phyloP scores from a whole-genome alignment of 2,888 invertebrate species.

The Isotomurus palustris region DNA sequence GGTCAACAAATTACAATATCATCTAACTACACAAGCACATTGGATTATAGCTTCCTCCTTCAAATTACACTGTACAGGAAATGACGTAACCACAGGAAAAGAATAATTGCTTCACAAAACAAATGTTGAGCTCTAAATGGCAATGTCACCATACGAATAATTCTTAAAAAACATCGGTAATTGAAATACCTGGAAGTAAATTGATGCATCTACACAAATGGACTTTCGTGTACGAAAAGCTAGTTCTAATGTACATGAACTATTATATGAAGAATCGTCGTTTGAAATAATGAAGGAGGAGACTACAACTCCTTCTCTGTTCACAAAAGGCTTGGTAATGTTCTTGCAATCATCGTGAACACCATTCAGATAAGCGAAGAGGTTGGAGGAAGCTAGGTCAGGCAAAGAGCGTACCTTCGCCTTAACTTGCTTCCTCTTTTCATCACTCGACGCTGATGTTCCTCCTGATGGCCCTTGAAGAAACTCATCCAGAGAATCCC shows the following conservation, averaged over 20 bases:
- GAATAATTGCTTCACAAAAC: no score
- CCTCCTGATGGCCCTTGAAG: conserved; percentile 26
- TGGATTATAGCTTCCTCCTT: no score
- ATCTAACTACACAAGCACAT: no score
- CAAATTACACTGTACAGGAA: no score
- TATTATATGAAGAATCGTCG: conserved; percentile 36
- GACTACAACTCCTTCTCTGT: conserved; percentile 29
- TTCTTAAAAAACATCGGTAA: no score
- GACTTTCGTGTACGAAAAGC: conserved; percentile 46
- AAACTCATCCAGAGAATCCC: conserved; percentile 33
- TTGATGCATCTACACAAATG: conserved; percentile 45
- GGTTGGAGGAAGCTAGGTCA: conserved; percentile 43
- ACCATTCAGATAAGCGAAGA: conserved; percentile 40
- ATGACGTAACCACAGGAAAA: no score
- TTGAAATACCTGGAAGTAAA: conserved; percentile 45
- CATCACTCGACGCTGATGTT: conserved; percentile 31
- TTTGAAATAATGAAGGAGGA: conserved; percentile 35
- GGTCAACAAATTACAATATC: no score
- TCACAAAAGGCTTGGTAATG: conserved; percentile 21
- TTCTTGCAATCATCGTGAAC: conserved; percentile 34
- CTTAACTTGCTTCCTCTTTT: conserved; percentile 41
- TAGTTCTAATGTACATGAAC: conserved; percentile 43
- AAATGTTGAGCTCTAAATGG: no score
- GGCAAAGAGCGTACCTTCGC: conserved; percentile 46
- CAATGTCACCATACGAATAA: no score